Percentiles rank a stretch among this genome's conserved stretches.
Evolutionary conservation across 2,888 invertebrate species (phyloP).

Genomic region (Drosophila pegasa): DNA sequence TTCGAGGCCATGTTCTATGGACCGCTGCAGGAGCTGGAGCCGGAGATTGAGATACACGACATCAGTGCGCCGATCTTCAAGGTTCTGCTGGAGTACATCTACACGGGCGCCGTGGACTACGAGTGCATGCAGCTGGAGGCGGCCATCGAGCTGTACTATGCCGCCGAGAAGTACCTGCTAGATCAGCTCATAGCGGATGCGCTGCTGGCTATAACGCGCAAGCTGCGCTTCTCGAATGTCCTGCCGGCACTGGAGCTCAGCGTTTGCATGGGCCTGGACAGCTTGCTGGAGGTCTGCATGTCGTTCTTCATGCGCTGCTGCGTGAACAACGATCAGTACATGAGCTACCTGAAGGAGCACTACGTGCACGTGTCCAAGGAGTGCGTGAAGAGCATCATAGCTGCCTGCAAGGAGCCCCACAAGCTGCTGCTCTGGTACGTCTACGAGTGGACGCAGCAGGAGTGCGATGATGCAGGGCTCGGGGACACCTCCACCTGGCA

Average conservation of each 20-base stretch:
- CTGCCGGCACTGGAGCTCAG: slow-evolving; percentile 83
- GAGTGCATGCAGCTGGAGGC: slow-evolving; percentile 77
- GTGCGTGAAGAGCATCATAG: slow-evolving; percentile 82
- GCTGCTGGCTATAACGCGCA: slow-evolving; percentile 77
- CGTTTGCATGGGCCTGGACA: slow-evolving; percentile 81
- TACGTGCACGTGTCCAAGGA: slow-evolving; percentile 84
- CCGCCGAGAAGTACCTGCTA: slow-evolving; percentile 84
- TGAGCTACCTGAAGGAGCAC: slow-evolving; percentile 77
- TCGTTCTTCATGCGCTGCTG: slow-evolving; percentile 83
- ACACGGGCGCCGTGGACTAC: slow-evolving; percentile 80
- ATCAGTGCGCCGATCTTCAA: slow-evolving; percentile 84
- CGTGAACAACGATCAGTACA: slow-evolving; percentile 80
- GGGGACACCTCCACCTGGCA: slow-evolving; percentile 52
- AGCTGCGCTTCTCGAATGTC: slow-evolving; percentile 83
- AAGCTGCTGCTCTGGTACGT: slow-evolving; percentile 82
- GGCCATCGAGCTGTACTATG: slow-evolving; percentile 83
- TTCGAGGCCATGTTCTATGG: slow-evolving; percentile 96
- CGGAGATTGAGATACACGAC: slow-evolving; percentile 85
- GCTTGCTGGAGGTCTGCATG: slow-evolving; percentile 76
- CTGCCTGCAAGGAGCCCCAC: slow-evolving; percentile 73
- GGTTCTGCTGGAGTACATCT: slow-evolving; percentile 83
- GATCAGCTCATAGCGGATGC: slow-evolving; percentile 77
- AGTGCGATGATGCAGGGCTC: slow-evolving; percentile 79
- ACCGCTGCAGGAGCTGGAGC: slow-evolving; percentile 86
- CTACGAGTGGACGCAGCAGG: slow-evolving; percentile 83